phyloP scores from a whole-genome alignment of 2,113 vertebrate genomes.

The Trichomycterus rosablanca region DNA sequence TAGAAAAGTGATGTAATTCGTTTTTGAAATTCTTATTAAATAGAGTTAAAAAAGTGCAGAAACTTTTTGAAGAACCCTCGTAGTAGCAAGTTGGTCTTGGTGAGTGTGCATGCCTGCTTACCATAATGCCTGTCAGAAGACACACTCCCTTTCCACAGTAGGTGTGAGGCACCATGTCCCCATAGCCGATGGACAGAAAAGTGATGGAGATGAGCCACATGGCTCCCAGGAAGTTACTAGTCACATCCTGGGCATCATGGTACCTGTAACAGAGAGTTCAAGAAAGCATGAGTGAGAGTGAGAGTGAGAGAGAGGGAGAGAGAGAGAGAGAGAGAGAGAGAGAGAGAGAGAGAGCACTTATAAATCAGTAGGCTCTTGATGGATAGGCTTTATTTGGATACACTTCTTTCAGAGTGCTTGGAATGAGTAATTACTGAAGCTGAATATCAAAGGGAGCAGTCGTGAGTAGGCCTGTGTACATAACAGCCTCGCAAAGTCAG shows the following conservation, averaged over 20 bases:
- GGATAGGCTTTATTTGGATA: background rate
- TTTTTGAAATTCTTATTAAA: no score
- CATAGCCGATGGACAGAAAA: constrained; percentile 95
- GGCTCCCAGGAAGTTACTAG: constrained; percentile 96
- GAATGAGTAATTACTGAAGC: background rate
- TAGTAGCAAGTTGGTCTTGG: no score
- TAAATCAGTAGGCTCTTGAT: background rate
- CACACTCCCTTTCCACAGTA: constrained; percentile 98
- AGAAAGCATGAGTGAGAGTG: background rate
- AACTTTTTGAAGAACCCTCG: no score
- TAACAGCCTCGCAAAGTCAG: no score
- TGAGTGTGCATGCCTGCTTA: constrained; percentile 46
- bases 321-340: background rate
- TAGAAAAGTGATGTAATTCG: no score
- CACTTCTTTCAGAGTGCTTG: background rate
- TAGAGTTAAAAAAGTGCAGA: no score
- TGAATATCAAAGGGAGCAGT: background rate
- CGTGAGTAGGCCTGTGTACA: background rate
- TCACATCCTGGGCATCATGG: constrained; percentile 94
- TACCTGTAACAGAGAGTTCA: constrained; percentile 70
- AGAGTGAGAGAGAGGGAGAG: background rate
- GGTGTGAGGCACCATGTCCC: constrained; percentile 97
- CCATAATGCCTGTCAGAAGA: constrained; percentile 98
- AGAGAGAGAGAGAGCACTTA: background rate
- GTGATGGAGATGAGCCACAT: constrained; percentile 99